Evolutionary conservation across 2,113 vertebrate species (phyloP).

Genomic region (Cavia porcellus): DNA sequence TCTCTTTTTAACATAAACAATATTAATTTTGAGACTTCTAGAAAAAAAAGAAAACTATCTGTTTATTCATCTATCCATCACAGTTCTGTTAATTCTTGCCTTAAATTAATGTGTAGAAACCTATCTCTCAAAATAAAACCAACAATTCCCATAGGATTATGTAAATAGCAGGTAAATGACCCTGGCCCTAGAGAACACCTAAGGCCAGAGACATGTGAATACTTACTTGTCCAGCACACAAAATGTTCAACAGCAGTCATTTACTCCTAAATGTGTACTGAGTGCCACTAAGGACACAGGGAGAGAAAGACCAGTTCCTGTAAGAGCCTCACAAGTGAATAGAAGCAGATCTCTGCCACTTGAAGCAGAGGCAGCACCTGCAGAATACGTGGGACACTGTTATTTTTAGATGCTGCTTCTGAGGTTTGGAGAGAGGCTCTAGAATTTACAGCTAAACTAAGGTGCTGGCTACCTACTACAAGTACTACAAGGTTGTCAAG

Average conservation of each 20-base stretch:
- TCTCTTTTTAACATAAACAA: neutral
- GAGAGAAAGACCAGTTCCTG: neutral
- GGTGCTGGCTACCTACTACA: neutral
- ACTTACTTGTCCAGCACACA: neutral
- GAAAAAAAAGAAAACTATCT: neutral
- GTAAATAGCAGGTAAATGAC: neutral
- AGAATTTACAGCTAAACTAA: neutral
- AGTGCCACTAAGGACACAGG: neutral
- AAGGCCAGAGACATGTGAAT: neutral
- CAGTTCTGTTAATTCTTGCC: neutral
- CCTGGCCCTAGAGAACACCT: neutral
- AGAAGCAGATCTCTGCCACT: neutral
- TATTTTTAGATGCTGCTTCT: neutral
- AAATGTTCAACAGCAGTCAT: neutral
- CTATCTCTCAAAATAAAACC: neutral
- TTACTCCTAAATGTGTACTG: neutral
- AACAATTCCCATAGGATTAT: constrained; percentile 17
- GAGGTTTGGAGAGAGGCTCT: neutral
- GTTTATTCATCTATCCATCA: neutral
- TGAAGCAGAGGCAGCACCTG: neutral
- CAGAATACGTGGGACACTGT: neutral
- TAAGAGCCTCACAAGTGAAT: neutral
- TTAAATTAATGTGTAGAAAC: constrained; percentile 12
- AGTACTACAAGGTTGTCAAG: neutral
- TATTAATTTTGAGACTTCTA: neutral